These are phyloP conservation scores for Dysidea cf. avara DNA, from an alignment of 37 sponge, comb jelly and placozoan species.

Conservation along the genomic window DNA sequence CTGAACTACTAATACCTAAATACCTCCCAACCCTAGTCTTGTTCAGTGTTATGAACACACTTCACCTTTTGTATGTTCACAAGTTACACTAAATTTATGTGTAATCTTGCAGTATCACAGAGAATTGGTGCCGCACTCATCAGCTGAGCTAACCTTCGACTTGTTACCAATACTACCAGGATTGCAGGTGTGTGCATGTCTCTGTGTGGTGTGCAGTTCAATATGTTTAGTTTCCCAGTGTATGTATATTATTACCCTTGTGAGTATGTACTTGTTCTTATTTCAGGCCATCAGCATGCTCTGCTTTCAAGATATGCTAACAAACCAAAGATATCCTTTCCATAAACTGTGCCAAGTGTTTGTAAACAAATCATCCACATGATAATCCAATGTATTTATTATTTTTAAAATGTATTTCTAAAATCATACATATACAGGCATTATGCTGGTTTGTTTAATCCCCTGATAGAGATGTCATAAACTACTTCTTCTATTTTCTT, in stretches of 20 bases:
- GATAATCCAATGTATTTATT: no score
- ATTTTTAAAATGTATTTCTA: no score
- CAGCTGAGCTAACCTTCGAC: slow-evolving; percentile 28
- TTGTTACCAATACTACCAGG: slow-evolving; percentile 64
- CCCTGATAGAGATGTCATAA: slow-evolving; percentile 79
- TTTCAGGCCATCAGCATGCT: slow-evolving; percentile 31
- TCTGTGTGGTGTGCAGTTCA: background rate
- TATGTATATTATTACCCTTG: background rate
- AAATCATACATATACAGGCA: no score
- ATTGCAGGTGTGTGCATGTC: slow-evolving; percentile 42
- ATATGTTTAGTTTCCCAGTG: background rate
- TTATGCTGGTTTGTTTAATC: no score
- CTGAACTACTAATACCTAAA: no score
- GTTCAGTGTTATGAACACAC: no score
- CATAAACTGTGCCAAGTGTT: slow-evolving; percentile 49
- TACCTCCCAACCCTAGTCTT: no score
- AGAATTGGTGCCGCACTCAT: slow-evolving; percentile 28
- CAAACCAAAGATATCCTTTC: slow-evolving; percentile 55
- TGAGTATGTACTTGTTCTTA: background rate
- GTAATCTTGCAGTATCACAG: slow-evolving; percentile 32
- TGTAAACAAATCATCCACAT: slow-evolving; percentile 27
- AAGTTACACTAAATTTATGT: background rate
- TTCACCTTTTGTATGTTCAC: no score
- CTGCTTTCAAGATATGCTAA: slow-evolving; percentile 39
- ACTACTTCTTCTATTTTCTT: slow-evolving; percentile 84